These are phyloP conservation scores for Desoria tigrina DNA, from an alignment of 2,888 invertebrate species.

Conservation along the genomic window DNA sequence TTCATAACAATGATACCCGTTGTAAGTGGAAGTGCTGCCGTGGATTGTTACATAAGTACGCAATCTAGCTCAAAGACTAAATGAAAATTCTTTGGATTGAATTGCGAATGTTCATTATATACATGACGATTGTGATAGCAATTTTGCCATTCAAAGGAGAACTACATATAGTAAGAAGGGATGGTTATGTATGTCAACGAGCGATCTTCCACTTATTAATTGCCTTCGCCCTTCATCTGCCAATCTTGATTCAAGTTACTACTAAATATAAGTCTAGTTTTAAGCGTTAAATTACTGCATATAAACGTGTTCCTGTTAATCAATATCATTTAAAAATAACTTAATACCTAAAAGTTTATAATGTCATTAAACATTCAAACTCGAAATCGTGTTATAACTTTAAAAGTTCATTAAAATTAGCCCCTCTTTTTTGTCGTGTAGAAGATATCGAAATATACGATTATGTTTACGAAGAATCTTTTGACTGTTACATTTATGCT, in stretches of 20 bases:
- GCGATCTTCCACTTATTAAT: conserved; percentile 7
- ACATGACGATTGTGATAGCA: conserved; percentile 42
- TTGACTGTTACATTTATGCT: no score
- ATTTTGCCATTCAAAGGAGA: conserved; percentile 31
- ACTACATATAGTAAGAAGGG: background rate
- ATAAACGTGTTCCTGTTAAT: no score
- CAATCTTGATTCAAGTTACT: conserved; percentile 7
- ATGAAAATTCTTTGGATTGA: background rate
- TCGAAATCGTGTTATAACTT: no score
- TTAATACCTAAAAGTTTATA: no score
- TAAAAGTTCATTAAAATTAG: no score
- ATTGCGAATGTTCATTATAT: conserved; percentile 8
- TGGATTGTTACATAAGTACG: conserved; percentile 9
- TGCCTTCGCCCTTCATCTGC: conserved; percentile 14
- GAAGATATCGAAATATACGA: no score
- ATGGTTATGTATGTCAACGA: background rate
- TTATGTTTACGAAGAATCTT: no score
- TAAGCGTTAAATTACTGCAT: no score
- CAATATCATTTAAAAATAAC: no score
- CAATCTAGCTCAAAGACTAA: conserved; percentile 24
- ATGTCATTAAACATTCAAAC: no score
- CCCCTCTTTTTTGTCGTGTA: no score
- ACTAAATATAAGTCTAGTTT: background rate
- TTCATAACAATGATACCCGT: conserved; percentile 3
- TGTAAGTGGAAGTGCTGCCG: background rate